A percentile compares a stretch with the other conserved stretches of the same genome.
phyloP scores from a whole-genome alignment of 2,797 vertebrate species.

The Leptoclinus maculatus region DNA sequence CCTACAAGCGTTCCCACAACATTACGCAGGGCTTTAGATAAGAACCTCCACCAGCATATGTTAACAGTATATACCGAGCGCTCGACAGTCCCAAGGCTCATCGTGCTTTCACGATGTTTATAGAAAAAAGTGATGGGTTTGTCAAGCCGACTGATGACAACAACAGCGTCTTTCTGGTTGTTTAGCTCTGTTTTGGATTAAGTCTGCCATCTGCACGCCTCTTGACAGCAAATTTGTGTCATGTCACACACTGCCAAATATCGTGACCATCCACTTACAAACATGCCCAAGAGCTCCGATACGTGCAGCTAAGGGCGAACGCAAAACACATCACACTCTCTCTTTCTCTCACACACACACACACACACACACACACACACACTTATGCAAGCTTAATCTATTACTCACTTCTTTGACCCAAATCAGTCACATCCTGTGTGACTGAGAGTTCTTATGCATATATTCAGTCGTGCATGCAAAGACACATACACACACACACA shows the following conservation, averaged over 20 bases:
- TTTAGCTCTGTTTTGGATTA: slow-evolving; percentile 47
- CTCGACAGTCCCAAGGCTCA: slow-evolving; percentile 12
- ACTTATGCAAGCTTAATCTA: slow-evolving; percentile 72
- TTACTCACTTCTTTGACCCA: slow-evolving; percentile 80
- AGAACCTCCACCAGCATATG: slow-evolving; percentile 16
- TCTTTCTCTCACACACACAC: not conserved
- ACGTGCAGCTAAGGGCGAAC: slow-evolving; percentile 53
- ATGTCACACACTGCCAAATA: slow-evolving; percentile 62
- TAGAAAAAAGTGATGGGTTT: slow-evolving; percentile 24
- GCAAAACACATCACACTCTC: slow-evolving; percentile 46
- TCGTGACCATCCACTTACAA: slow-evolving; percentile 58
- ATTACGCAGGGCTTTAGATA: not conserved
- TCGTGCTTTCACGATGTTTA: slow-evolving; percentile 34
- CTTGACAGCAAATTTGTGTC: slow-evolving; percentile 59
- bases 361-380: slow-evolving; percentile 34
- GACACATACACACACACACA: slow-evolving; percentile 22
- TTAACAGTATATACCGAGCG: not conserved
- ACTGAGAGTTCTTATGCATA: slow-evolving; percentile 57
- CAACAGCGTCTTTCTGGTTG: slow-evolving; percentile 28
- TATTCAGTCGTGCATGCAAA: slow-evolving; percentile 57
- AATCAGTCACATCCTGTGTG: slow-evolving; percentile 79
- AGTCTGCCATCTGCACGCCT: slow-evolving; percentile 55
- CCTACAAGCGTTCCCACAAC: not conserved
- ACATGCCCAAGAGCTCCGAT: slow-evolving; percentile 57
- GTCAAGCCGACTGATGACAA: slow-evolving; percentile 42